A percentile compares a stretch with the other conserved stretches of the same genome.
Evolutionary conservation across 30 jellyfish, hydroid and myxozoan genomes (phyloP).

Genomic region (Rhopilema esculentum): DNA sequence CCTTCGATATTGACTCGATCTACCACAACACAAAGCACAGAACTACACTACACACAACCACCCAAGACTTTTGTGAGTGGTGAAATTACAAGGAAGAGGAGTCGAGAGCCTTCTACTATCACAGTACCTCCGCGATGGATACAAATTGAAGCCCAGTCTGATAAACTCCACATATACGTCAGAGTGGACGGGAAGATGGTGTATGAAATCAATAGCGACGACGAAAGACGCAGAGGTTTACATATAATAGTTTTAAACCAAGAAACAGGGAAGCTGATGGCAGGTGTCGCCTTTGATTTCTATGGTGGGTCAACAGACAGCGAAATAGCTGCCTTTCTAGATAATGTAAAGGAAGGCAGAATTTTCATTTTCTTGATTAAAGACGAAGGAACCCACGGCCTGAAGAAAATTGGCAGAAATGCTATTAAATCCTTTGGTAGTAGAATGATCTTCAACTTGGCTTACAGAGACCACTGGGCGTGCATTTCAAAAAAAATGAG

Average conservation of each 20-base stretch:
- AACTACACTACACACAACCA: not conserved
- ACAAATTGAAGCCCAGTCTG: slow-evolving; percentile 83
- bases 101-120: not conserved
- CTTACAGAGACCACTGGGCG: slow-evolving; percentile 94
- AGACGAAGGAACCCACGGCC: slow-evolving; percentile 89
- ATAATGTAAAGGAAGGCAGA: slow-evolving; percentile 87
- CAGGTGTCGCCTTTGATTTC: slow-evolving; percentile 79
- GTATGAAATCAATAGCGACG: slow-evolving; percentile 60
- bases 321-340: slow-evolving; percentile 79
- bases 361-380: slow-evolving; percentile 78
- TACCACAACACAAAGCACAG: not conserved
- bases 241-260: slow-evolving; percentile 91
- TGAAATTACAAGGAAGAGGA: not conserved
- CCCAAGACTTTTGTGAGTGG: not conserved
- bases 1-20: not conserved
- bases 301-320: slow-evolving; percentile 79
- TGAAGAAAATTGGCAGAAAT: slow-evolving; percentile 70
- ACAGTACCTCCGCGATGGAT: slow-evolving; percentile 3
- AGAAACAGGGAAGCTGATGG: slow-evolving; percentile 85
- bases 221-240: slow-evolving; percentile 75
- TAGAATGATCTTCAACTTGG: slow-evolving; percentile 47
- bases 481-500: slow-evolving; percentile 64
- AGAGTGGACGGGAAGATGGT: slow-evolving; percentile 81
- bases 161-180: slow-evolving; percentile 78
- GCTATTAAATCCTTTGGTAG: slow-evolving; percentile 86